Percentiles rank a stretch among this genome's conserved stretches.
phyloP scores from a whole-genome alignment of 2,113 vertebrate genomes.

The Colaptes auratus region DNA sequence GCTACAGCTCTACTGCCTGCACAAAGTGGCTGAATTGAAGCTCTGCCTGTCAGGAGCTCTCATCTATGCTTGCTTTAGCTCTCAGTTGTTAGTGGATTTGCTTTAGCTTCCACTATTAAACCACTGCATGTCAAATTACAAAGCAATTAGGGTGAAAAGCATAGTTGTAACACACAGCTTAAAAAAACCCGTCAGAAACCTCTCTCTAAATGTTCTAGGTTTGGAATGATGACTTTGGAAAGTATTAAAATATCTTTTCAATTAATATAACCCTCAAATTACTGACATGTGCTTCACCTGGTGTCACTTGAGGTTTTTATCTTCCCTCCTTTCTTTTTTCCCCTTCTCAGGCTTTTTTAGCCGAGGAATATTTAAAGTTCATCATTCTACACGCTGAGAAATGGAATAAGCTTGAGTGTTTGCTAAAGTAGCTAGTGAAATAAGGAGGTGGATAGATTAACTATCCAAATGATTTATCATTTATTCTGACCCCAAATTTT shows the following conservation, averaged over 20 bases:
- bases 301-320: neutral
- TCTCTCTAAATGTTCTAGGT: neutral
- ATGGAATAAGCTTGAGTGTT: neutral
- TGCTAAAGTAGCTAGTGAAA: neutral
- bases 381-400: neutral
- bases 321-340: neutral
- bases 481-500: neutral
- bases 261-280: neutral
- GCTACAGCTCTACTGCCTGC: neutral
- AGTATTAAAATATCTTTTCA: neutral
- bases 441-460: neutral
- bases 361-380: neutral
- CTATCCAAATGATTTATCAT: neutral
- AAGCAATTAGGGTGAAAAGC: constrained; percentile 24
- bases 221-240: neutral
- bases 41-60: constrained; percentile 30
- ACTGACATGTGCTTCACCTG: neutral
- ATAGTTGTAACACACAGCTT: neutral
- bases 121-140: neutral
- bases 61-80: neutral
- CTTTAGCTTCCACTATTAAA: constrained; percentile 41
- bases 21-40: constrained; percentile 17
- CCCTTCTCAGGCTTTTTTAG: neutral
- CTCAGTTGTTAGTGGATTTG: neutral
- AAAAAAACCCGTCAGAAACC: constrained; percentile 3